Conservation (phyloP, 2,888 invertebrate genomes). For the Conus canariensis region DNA sequence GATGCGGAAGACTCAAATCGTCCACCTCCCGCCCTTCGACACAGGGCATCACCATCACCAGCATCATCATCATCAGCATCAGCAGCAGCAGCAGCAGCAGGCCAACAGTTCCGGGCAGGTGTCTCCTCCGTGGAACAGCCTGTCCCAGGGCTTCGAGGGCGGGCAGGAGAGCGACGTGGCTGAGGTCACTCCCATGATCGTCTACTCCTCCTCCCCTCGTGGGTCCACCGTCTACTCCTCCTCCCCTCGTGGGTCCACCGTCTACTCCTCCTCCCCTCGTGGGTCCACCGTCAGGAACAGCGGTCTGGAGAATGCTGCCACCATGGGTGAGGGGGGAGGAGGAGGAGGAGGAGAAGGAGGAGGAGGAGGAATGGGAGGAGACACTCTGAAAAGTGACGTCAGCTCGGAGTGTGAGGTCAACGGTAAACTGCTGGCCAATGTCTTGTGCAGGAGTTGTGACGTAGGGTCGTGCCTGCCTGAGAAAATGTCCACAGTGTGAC, state of each 20-base stretch:
- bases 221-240: not conserved
- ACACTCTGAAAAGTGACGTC: no score
- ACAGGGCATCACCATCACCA: not conserved
- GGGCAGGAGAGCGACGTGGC: not conserved
- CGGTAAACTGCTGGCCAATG: not conserved
- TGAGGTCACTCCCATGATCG: conserved; percentile 20
- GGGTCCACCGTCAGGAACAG: not conserved
- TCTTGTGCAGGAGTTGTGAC: conserved; percentile 14
- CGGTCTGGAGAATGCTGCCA: not conserved
- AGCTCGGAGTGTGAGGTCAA: not conserved
- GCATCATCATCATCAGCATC: no score
- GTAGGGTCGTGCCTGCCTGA: not conserved
- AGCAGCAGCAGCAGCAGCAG: no score
- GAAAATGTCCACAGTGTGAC: not conserved
- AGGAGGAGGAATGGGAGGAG: not conserved
- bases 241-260: not conserved
- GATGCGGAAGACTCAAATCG: conserved; percentile 13
- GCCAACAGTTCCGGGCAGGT: no score
- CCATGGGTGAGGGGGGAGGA: not conserved
- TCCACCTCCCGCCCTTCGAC: not conserved
- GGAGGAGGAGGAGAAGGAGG: not conserved
- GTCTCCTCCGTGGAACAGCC: not conserved
- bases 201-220: not conserved
- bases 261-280: not conserved
- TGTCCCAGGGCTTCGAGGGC: not conserved